Evolutionary conservation across 2,888 invertebrate genomes (phyloP).

Genomic region (Hylaea fasciaria): DNA sequence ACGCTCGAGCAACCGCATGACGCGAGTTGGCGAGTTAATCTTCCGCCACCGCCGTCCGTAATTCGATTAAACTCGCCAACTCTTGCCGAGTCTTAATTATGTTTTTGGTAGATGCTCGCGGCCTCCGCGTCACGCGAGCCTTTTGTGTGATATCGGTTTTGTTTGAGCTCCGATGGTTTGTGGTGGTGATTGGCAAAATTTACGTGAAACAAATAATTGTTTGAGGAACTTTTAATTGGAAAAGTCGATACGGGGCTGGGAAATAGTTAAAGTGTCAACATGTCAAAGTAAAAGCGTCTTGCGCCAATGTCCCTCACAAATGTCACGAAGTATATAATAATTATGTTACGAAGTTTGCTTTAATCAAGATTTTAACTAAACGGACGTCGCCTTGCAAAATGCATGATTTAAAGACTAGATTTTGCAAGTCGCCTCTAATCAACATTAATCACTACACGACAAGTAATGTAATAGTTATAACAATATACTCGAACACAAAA

Average conservation of each 20-base stretch:
- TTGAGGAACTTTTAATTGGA: conserved; percentile 1
- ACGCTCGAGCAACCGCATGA: conserved; percentile 47
- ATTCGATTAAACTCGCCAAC: conserved; percentile 71
- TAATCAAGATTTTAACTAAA: too few relatives aligned
- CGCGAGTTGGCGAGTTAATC: conserved; percentile 57
- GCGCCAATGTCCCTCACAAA: too few relatives aligned
- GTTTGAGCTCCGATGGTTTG: not conserved
- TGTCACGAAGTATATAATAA: too few relatives aligned
- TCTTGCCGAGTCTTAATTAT: conserved; percentile 60
- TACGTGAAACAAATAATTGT: conserved; percentile 3
- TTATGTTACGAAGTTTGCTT: too few relatives aligned
- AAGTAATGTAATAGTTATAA: too few relatives aligned
- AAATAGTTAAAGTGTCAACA: not conserved
- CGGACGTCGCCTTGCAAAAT: too few relatives aligned
- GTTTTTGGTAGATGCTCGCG: conserved; percentile 48
- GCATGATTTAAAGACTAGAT: too few relatives aligned
- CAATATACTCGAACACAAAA: too few relatives aligned
- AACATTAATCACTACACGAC: too few relatives aligned
- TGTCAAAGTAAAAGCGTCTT: not conserved
- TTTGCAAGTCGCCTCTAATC: too few relatives aligned
- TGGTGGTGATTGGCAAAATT: conserved; percentile 2
- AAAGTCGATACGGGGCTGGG: not conserved
- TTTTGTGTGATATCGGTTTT: conserved; percentile 29
- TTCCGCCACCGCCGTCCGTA: conserved; percentile 56
- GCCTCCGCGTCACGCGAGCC: conserved; percentile 46